A percentile compares a stretch with the other conserved stretches of the same genome.
Evolutionary conservation across 2,797 vertebrate species (phyloP).

Genomic region (Perodicticus potto): DNA sequence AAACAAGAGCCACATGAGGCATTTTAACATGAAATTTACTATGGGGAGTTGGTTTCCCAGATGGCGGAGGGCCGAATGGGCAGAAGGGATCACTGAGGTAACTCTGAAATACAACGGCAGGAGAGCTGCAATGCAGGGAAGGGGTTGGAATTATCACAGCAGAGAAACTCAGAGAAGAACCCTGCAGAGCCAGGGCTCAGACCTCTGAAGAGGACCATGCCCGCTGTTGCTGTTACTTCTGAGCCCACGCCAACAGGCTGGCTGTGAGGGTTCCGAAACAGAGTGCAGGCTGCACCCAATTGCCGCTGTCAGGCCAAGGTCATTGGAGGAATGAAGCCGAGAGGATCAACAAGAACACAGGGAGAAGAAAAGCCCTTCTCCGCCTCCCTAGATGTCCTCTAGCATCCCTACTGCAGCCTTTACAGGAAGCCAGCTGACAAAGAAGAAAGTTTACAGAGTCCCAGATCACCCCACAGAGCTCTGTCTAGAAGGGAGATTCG

Average conservation of each 20-base stretch:
- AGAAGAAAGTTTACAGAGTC: neutral
- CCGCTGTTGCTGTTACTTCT: neutral
- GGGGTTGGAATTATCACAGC: neutral
- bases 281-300: neutral
- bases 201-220: neutral
- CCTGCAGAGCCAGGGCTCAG: neutral
- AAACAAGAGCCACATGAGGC: slow-evolving; percentile 4
- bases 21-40: neutral
- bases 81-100: neutral
- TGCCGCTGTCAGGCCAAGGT: neutral
- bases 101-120: neutral
- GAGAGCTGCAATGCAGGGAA: neutral
- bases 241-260: neutral
- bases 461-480: neutral
- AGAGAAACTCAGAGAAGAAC: neutral
- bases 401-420: neutral
- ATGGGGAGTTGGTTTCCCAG: neutral
- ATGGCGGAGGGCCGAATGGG: neutral
- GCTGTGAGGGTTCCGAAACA: neutral
- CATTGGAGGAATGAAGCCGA: neutral
- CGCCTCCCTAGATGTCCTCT: too few relatives aligned
- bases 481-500: neutral
- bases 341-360: neutral
- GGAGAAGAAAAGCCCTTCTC: neutral
- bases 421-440: neutral